Percentiles rank a stretch among this genome's conserved stretches.
Evolutionary conservation across 2,797 vertebrate species (phyloP).

Genomic region (Eutrigla gurnardus): DNA sequence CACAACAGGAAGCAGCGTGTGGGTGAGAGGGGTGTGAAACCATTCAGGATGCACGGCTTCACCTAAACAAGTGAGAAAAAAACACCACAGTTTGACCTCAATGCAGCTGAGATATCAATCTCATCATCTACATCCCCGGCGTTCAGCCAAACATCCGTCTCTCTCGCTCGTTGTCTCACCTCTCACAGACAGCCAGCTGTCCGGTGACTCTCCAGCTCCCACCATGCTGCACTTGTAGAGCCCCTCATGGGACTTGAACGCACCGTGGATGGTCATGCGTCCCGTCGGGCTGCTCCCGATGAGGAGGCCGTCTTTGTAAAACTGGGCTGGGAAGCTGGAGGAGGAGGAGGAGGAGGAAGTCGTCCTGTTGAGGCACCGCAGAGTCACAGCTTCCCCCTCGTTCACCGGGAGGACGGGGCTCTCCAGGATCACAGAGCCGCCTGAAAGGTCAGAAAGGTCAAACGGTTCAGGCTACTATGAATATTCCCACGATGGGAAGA

Average conservation of each 20-base stretch:
- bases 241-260: constrained; percentile 28
- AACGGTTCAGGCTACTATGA: not conserved
- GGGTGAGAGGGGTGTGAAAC: accelerated
- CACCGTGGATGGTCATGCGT: not conserved
- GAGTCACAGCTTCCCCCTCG: constrained; percentile 22
- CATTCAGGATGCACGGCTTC: accelerated
- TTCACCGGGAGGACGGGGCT: constrained; percentile 34
- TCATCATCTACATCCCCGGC: too few relatives aligned
- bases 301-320: constrained; percentile 36
- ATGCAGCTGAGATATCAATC: not conserved
- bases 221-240: constrained; percentile 36
- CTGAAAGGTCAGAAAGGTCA: constrained; percentile 10
- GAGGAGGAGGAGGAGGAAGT: not conserved
- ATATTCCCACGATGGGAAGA: too few relatives aligned
- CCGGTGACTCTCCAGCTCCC: not conserved
- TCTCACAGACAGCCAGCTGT: constrained; percentile 19
- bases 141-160: not conserved
- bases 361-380: not conserved
- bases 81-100: constrained; percentile 27
- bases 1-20: constrained; percentile 53
- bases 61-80: constrained; percentile 6
- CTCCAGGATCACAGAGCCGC: constrained; percentile 30
- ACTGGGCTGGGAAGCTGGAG: not conserved
- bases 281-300: constrained; percentile 3
- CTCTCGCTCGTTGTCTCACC: constrained; percentile 4